Evolutionary conservation across 2,888 invertebrate species (phyloP), one percentile per base, ranked within the genome.

Genomic region (Falcaria lacertinaria): DNA sequence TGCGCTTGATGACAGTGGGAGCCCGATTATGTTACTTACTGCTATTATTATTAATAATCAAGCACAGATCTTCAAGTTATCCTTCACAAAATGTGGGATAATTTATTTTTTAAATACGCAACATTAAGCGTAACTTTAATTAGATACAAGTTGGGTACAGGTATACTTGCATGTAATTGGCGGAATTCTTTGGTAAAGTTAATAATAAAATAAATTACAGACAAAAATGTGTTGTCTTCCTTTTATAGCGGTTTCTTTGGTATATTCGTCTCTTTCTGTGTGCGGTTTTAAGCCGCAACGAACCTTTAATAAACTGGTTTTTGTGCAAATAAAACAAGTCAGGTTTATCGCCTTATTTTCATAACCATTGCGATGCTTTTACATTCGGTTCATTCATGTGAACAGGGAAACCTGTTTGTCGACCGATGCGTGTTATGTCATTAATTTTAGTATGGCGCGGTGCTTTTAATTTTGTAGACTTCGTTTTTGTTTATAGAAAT

Each of bases 331-430:
- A 78, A 77, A 73, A 71, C 64, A 64, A 65, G 57, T 44, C 45
- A 40, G 42, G 57, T 61, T 60, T 64, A 63, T 25, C 56, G 59
- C 63, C 60, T 66, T 62, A 59, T 63, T 65, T 67, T 57, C 44
- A 50, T 46, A 57, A 54, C 54, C 57, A 46, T 47, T 50, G 54
- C 47, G 46, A 47, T 42, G 49, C 49, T 25, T 22, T 41, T 22
- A 40, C 44, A 36, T 48, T 34, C 52, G 62, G 57, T 65, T 66
- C 77, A 77, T 78, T 74, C 71, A 77, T 67, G 65, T 67, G 66
- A 60, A 60, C 58, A 60, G 3, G 16, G 19, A 1, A 47, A 54
- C 60, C 52, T 51, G 55, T 51, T 62, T 52, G 50, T 57, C 43
- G 43, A n/a, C 35, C 49, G 42, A 37, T 38, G 39, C 44, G 39